These are phyloP conservation scores for Hetaerina americana DNA, from an alignment of 1,140 invertebrate species.

Conservation along the genomic window DNA sequence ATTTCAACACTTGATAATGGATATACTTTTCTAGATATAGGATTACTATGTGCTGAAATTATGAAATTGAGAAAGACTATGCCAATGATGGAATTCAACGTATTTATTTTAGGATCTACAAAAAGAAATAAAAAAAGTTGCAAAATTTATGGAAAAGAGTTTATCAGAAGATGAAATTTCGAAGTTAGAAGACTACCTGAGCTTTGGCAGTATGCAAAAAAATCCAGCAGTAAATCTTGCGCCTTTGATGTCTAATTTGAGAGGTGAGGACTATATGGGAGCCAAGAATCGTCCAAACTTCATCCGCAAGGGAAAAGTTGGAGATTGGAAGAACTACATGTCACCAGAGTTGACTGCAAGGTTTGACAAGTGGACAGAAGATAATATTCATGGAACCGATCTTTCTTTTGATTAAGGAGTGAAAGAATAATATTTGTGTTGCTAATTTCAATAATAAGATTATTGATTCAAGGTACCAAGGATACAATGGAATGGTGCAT, in stretches of 20 bases:
- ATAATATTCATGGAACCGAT: conserved; percentile 47
- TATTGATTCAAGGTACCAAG: no score
- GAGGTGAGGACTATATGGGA: conserved; percentile 26
- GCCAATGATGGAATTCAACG: no score
- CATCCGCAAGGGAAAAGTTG: conserved; percentile 67
- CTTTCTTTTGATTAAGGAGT: conserved; percentile 38
- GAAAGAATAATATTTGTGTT: no score
- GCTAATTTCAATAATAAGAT: no score
- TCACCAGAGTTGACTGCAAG: conserved; percentile 45
- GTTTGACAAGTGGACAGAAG: conserved; percentile 63
- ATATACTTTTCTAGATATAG: no score
- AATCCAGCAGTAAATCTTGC: conserved; percentile 66
- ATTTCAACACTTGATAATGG: no score
- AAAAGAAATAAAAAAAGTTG: conserved; percentile 19
- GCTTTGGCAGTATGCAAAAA: conserved; percentile 48
- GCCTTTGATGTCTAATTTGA: conserved; percentile 38
- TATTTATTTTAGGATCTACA: no score
- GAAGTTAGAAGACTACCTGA: conserved; percentile 56
- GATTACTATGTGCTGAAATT: no score
- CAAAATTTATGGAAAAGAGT: conserved; percentile 54
- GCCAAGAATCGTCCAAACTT: conserved; percentile 38
- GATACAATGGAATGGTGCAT: no score
- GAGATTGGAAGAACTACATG: conserved; percentile 76
- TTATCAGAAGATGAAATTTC: conserved; percentile 48
- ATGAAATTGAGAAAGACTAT: no score